These are phyloP conservation scores for Aplidium turbinatum DNA, from an alignment of 23 tunicate genomes.

Conservation along the genomic window DNA sequence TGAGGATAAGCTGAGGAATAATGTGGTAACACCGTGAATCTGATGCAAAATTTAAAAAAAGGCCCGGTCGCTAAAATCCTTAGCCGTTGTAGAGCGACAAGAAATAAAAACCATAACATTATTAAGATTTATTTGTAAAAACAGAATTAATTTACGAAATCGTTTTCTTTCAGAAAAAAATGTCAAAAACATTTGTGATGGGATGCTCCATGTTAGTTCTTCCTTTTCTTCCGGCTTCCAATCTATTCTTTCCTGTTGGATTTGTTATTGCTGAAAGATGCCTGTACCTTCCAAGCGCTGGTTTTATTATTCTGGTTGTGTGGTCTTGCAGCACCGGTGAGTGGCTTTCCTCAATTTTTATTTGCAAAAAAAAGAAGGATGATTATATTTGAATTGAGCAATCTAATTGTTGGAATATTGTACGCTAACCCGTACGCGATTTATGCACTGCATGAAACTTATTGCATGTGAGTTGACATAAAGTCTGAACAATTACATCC, in stretches of 20 bases:
- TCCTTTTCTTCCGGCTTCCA: constrained; percentile 92
- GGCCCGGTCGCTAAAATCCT: no score
- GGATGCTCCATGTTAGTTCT: constrained; percentile 53
- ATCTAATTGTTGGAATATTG: no score
- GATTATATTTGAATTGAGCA: no score
- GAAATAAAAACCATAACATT: no score
- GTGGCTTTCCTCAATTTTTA: neutral
- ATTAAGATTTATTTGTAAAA: neutral
- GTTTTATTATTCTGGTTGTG: constrained; percentile 43
- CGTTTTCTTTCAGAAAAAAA: neutral
- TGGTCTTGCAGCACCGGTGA: constrained; percentile 21
- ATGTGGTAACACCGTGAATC: no score
- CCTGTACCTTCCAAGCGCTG: constrained; percentile 77
- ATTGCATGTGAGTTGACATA: neutral
- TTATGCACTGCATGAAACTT: no score
- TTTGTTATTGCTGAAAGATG: constrained; percentile 94
- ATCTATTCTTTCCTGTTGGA: constrained; percentile 94
- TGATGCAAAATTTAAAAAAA: no score
- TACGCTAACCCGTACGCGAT: no score
- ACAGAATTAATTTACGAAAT: no score
- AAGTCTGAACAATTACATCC: neutral
- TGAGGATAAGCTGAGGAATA: no score
- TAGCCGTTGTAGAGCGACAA: no score
- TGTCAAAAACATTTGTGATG: constrained; percentile 8
- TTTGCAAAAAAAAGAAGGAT: no score